phyloP scores from a whole-genome alignment of 2,113 vertebrate species.

The Scopus umbretta region DNA sequence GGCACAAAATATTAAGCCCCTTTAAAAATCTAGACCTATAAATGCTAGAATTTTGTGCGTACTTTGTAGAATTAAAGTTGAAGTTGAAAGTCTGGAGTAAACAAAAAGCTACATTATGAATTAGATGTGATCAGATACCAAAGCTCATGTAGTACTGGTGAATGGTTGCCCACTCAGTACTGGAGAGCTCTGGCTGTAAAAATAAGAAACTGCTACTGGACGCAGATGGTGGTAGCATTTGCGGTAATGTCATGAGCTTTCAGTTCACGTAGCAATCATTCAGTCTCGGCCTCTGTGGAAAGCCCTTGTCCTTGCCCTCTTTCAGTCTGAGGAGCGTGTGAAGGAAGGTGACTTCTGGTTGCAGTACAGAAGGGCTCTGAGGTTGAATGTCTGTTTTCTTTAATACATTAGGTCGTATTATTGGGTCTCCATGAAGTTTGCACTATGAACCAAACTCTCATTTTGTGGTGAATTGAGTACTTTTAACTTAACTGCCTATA shows the following conservation, averaged over 20 bases:
- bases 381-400: background rate
- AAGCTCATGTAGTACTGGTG: background rate
- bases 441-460: background rate
- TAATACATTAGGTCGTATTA: background rate
- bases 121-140: background rate
- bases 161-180: background rate
- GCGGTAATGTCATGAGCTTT: background rate
- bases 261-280: background rate
- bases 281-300: background rate
- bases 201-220: background rate
- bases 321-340: background rate
- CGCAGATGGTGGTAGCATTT: background rate
- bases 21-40: background rate
- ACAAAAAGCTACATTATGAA: background rate
- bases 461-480: background rate
- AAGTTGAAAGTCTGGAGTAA: background rate
- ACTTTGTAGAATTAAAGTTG: background rate
- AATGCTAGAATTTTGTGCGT: background rate
- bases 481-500: background rate
- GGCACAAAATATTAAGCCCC: background rate
- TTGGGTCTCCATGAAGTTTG: background rate
- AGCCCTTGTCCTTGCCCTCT: background rate
- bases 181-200: background rate
- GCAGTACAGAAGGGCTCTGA: background rate
- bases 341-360: background rate